Base-by-base conservation (phyloP, 2,888 invertebrate genomes). In the Ochropleura plecta region DNA sequence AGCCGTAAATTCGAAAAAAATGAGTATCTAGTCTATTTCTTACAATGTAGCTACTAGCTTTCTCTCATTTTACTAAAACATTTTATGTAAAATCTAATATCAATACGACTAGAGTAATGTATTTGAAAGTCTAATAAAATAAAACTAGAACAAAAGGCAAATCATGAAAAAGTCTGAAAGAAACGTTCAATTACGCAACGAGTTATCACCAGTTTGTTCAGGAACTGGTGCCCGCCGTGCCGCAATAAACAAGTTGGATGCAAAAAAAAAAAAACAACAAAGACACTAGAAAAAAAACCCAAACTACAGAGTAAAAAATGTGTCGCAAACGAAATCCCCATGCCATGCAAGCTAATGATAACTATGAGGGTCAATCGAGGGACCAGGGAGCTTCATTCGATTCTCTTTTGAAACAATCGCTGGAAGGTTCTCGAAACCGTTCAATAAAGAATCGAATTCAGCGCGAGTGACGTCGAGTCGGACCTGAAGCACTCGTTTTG, bases 401-500 rank as follows among this genome's bases (percentile, higher is more conserved):
- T 93, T 90, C 92, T 91, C 88, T 89, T 90, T 90, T 91, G 89
- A 93, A 89, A 85, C 66, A 75, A 76, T 75, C 46, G 63, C 53
- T 76, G 71, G 63, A 53, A 74, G 70, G 80, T 74, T 70, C 73
- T 67, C 18, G 72, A 64, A 75, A 64, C 53, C 55, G 77, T 91
- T 91, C 89, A 90, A 90, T 89, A 90, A 91, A 91, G 89, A 90
- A 91, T 91, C 90, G 90, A 89, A 90, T 82, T 89, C 75, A 84
- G 86, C 84, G 93, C 94, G 97, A 97, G 95, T 98, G 97, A 97
- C 97, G 96, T 89, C 85, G 87, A 89, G 81, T 86, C 91, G 94
- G 96, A 97, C 99, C 99, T 98, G 98, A 90, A 99, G 97, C 90
- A 99, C 98, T 91, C 98, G 98, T 96, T 99, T 99, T 86, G 99